Base-by-base conservation (phyloP, 1,140 invertebrate genomes). In the Trichonephila clavata region DNA sequence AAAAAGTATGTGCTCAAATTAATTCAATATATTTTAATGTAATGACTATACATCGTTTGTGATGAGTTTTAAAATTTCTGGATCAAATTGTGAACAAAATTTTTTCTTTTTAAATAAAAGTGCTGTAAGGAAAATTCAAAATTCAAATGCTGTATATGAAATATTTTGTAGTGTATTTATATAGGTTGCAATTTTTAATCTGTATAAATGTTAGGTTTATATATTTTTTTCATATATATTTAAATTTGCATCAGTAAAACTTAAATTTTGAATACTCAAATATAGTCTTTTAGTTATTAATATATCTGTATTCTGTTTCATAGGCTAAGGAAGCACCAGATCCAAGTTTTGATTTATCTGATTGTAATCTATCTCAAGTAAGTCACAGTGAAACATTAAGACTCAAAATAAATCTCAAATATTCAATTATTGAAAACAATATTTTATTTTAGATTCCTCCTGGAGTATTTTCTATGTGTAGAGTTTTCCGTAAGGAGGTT, bases 301-400 rank as follows among this genome's bases (percentile, higher is more conserved):
- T 27, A n/a, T 59, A 43, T 77, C 50, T 91, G 57, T 50, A 24
- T 63, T 71, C 24, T 27, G 16, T 63, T 80, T 39, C 32, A 18
- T 68, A 93, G 93, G 93, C 93, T 59, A 93, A 93, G 89, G 93
- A 93, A 89, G 71, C 93, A 20, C 93, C 93, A 16, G 93, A 93
- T 57, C 18, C 57, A 63, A 83, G 20, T 32, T 93, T 93, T 93
- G 93, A 93, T 68, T 63, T 93, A 57, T 81, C 93, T 81, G 93
- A 93, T 68, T 93, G 93, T 65, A 90, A 90, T 84, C 59, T 93
- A 50, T 63, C 68, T 27, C 86, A 89, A 32, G 93, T 93, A 93
- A 89, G 87, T 59, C 7, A n/a, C n/a, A n/a, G 27, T n/a, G 61
- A 8, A 32, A 43, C 2, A 27, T 60, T 8, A 50, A 43, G 60